Conservation (phyloP, 2,888 invertebrate genomes). For the Sarcophaga variegata region DNA sequence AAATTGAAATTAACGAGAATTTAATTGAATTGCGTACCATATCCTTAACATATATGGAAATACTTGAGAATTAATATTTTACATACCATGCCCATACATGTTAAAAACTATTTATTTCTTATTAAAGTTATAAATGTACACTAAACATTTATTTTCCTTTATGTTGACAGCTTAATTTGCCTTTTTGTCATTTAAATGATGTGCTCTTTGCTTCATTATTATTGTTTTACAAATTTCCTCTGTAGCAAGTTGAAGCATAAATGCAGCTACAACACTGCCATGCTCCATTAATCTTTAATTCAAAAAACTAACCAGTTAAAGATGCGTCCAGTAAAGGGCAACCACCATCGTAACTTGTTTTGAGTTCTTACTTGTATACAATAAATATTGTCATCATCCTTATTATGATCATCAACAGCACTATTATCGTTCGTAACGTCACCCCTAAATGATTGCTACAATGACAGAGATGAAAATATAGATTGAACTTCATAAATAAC, state of each 20-base stretch:
- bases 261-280: slow-evolving; percentile 55
- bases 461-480: slow-evolving; percentile 55
- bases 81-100: slow-evolving; percentile 6
- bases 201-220: background rate
- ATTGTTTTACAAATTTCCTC: too few relatives aligned
- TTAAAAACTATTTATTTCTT: slow-evolving; percentile 63
- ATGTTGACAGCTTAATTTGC: slow-evolving; percentile 60
- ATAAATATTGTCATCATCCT: background rate
- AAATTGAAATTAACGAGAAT: too few relatives aligned
- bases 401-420: slow-evolving; percentile 9
- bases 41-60: too few relatives aligned
- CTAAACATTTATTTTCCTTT: slow-evolving; percentile 59
- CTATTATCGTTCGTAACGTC: slow-evolving; percentile 37
- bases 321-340: slow-evolving; percentile 31
- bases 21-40: too few relatives aligned
- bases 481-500: slow-evolving; percentile 64
- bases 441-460: slow-evolving; percentile 42
- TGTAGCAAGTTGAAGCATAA: background rate
- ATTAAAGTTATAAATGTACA: slow-evolving; percentile 47
- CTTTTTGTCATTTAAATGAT: slow-evolving; percentile 35
- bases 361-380: slow-evolving; percentile 43
- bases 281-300: slow-evolving; percentile 66
- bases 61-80: too few relatives aligned
- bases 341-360: slow-evolving; percentile 56
- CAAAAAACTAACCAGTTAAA: slow-evolving; percentile 55